Base-by-base conservation (phyloP, 2,797 vertebrate genomes). In the Pseudochirops corinnae region DNA sequence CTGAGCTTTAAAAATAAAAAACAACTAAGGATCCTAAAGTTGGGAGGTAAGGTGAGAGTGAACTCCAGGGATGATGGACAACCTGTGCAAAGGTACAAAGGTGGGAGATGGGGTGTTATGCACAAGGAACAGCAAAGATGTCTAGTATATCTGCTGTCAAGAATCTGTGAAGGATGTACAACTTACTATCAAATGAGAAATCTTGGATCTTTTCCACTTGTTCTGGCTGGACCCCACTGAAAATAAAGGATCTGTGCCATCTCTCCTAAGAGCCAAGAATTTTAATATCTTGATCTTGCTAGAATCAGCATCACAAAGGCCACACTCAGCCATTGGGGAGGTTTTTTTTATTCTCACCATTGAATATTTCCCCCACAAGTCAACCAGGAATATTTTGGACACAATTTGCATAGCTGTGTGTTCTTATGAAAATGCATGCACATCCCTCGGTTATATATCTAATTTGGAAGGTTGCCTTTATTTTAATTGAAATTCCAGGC, bases 401-500 rank as follows among this genome's bases (percentile, higher is more conserved):
- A 33, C 90, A 31, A 33, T 91, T 53, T 91, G 90, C 52, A 55
- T 91, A 53, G 55, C 53, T 91, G 52, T 31, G 39, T 87, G 33
- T 91, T 55, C 52, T 55, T 53, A n/a, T 91, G 90, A 91, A 91
- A 55, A 55, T 53, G 52, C 50, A 31, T 55, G 90, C 50, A 10
- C 28, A 31, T 55, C 55, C 33, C 12, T 91, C 18, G 21, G 90
- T 91, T 33, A 55, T 91, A 55, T 29, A 91, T 55, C 55, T 31
- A 91, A 91, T 91, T 53, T 53, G 90, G 55, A 91, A 91, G 90
- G 90, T 55, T 91, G 90, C 90, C 50, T 53, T 91, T 91, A 53
- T 91, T 55, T 91, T 55, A 91, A 91, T 55, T 91, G 90, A 91
- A 91, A 91, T 91, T 91, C 90, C 29, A 91, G 29, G 55, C 90